A percentile compares a stretch with the other conserved stretches of the same genome.
phyloP scores from a whole-genome alignment of 2,797 vertebrate species.

The Cossypha niveicapilla region DNA sequence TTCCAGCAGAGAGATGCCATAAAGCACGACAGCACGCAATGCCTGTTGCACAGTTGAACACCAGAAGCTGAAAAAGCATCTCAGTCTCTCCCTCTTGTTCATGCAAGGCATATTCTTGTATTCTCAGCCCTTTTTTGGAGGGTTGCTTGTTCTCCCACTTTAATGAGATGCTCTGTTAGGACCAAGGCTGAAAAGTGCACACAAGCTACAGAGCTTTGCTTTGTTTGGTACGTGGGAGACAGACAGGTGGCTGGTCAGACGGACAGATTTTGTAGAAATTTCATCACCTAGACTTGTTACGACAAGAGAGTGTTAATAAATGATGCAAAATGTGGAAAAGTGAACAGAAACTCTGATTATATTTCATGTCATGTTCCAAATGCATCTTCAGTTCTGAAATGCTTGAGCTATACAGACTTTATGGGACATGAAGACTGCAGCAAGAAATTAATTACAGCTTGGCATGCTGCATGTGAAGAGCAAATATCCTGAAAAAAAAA shows the following conservation, averaged over 20 bases:
- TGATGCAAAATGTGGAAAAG: neutral
- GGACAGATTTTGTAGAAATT: neutral
- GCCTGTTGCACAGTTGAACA: neutral
- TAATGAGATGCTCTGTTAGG: neutral
- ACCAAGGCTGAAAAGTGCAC: neutral
- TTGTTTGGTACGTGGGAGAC: neutral
- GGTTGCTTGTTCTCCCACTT: neutral
- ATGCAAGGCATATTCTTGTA: neutral
- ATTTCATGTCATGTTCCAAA: neutral
- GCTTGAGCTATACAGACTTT: neutral
- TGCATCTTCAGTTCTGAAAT: neutral
- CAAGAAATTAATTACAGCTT: neutral
- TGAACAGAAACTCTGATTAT: neutral
- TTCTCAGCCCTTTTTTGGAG: neutral
- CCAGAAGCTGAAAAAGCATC: neutral
- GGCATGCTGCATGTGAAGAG: neutral
- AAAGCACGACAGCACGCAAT: neutral
- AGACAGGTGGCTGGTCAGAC: neutral
- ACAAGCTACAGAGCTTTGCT: neutral
- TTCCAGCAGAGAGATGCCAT: neutral
- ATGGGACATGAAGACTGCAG: neutral
- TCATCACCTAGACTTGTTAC: neutral
- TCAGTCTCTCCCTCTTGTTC: neutral
- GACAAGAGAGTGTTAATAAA: neutral
- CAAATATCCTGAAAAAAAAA: neutral